Base-by-base conservation (phyloP, 2,888 invertebrate genomes). In the Megaustenia siamemsis region DNA sequence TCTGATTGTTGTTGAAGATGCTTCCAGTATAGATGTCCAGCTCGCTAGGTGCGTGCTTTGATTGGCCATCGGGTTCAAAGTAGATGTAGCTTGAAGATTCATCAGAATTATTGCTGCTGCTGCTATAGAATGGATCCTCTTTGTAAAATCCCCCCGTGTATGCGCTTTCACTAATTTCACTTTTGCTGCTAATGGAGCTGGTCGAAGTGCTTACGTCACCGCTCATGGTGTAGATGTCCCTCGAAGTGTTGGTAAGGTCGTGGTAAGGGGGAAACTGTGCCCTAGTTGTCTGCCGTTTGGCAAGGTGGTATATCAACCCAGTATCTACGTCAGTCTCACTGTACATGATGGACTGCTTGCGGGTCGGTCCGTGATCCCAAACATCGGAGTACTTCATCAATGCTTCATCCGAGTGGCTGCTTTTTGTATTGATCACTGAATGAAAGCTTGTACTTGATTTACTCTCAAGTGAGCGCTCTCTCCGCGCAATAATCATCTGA, bases 91-190 rank as follows among this genome's bases (percentile, higher is more conserved):
- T 24, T 43, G 68, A 38, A 0, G 76, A 76, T 10, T 66, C 68
- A 6, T 38, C 76, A 15, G 76, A 68, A 49, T 49, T 73, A 18
- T 32, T 73, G 69, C 83, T 83, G 28, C 53, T 77, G 60, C 28
- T 60, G 18, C 77, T 77, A 40, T 83, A 76, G 56, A 83, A 77
- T 0, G 83, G 76, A 49, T 83, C 83, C 32, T 68, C 32, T 28
- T 76, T 83, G 68, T 68, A 77, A 32, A 83, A 83, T 38, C 83
- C 83, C 6, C 83, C 83, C 0, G 83, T 83, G 69, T 83, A 83
- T 1, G 21, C 43, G 38, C 28, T 49, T 38, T 82, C 82, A 32
- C 83, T 77, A 40, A 66, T 83, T n/a, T 24, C 15, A 40, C 83
- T 83, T 38, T 28, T 77, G 56, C 45, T 69, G 40, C 83, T 83